Evolutionary conservation across 2,797 vertebrate species (phyloP), one percentile per base, ranked within the genome.

Genomic region (Enoplosus armatus): DNA sequence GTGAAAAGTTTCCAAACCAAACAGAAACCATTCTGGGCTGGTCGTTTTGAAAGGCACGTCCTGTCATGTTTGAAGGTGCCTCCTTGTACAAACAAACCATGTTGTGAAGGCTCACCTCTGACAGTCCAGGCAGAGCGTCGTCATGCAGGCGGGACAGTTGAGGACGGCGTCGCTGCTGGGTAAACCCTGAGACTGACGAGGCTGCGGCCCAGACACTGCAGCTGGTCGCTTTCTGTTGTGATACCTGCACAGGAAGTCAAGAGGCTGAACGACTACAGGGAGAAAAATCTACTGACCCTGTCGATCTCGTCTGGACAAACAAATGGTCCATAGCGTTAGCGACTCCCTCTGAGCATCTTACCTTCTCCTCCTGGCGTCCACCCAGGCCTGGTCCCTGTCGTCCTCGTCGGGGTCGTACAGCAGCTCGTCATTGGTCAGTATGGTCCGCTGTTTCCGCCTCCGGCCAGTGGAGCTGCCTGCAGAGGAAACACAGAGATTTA

Each of bases 131-230:
- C 98, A 99, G 4, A 99, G 93, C 0, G 97, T 99, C 1, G 96
- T 98, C 98, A 99, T 99, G 88, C 98, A 99, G 41, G 97, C 96
- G 9, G 98, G 98, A 81, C 98, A 99, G 87, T 99, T 99, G 72
- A 99, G 94, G 55, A 99, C 84, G 22, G 98, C 98, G 54, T 99
- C 98, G 7, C 98, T 99, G 51, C 85, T 96, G 20, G 97, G 95
- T 65, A 97, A 90, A 56, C 86, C 80, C 16, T 82, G 85, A 35
- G 90, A 22, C 27, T 89, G 92, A 2, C 24, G 67, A 7, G 26
- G 61, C 64, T 82, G 84, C 7, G 84, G 60, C 0, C 58, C 65
- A 16, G 60, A 33, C 0, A 48, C 62, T 0, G 62, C 62, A 0
- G 58, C 41, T 0, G 80, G 33, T 5, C 61, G 84, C 11, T 74